phyloP scores from a whole-genome alignment of 2,113 vertebrate genomes.

The Petrocephalus microphthalmus region DNA sequence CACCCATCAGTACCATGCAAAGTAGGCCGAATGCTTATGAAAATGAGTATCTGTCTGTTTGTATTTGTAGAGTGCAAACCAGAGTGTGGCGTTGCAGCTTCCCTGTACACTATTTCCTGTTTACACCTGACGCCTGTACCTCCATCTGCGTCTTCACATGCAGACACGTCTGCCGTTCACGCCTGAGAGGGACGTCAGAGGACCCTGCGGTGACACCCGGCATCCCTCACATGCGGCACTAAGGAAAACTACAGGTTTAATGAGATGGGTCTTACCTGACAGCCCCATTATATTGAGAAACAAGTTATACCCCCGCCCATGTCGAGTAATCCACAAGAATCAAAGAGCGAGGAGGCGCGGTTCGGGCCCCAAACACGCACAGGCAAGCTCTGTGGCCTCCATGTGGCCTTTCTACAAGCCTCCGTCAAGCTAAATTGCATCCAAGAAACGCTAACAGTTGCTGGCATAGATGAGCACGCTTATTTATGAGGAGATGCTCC shows the following conservation, averaged over 20 bases:
- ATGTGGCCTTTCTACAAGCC: background rate
- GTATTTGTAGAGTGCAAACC: background rate
- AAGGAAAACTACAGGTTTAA: background rate
- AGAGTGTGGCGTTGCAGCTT: background rate
- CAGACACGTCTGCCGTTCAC: background rate
- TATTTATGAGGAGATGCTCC: background rate
- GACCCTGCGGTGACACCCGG: background rate
- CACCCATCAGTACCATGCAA: background rate
- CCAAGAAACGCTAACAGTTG: background rate
- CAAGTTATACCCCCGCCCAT: background rate
- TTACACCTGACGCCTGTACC: background rate
- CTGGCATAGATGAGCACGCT: no score
- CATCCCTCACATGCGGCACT: background rate
- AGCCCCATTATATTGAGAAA: background rate
- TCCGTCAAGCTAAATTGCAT: background rate
- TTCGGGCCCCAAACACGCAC: background rate
- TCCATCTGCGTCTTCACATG: background rate
- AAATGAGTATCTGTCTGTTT: background rate
- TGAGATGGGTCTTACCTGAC: background rate
- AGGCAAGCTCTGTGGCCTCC: background rate
- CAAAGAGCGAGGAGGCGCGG: background rate
- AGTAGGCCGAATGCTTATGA: background rate
- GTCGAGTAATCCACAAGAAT: constrained; percentile 11
- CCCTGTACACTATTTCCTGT: background rate
- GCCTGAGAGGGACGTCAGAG: background rate